Evolutionary conservation across 2,888 invertebrate species (phyloP), one percentile per base, ranked within the genome.

Genomic region (Ligdia adustata): DNA sequence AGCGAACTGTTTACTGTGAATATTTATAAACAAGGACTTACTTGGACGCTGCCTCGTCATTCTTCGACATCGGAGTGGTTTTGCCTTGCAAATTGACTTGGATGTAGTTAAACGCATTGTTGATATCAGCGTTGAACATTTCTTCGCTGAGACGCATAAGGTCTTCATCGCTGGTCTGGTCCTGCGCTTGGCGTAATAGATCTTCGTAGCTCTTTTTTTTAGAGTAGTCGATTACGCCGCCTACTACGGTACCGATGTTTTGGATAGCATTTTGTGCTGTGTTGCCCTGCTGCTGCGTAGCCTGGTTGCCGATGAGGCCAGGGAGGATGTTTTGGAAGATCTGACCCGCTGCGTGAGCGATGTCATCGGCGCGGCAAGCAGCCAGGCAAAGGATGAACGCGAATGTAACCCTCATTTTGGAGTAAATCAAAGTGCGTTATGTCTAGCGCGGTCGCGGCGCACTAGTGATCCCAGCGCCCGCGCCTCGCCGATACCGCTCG

Each of bases 1-100:
- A n/a, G n/a, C n/a, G n/a, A n/a, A n/a, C n/a, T n/a, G n/a, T n/a
- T n/a, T n/a, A 24, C 9, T 18, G 4, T 4, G 5, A 18, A 7
- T 6, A 1, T 18, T 41, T 41, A 41, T 37, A 35, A 13, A 43
- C 40, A 50, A 26, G 39, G 44, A 81, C 93, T 93, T 91, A 96
- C 95, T 93, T 94, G 64, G 92, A 75, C 45, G 94, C 93, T 5
- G 96, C 96, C 72, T 94, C 93, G 74, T 96, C 96, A 37, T 82
- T 91, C 52, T 89, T 89, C 16, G 93, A 94, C 65, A 93, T 91
- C 31, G 95, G 93, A 12, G 92, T 92, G 4, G 95, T 95, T 75
- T 92, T 92, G 50, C 94, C 94, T 83, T 96, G 96, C 53, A 93
- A 79, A 78, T 95, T 95, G 18, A 96, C 81, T 18, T 91, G 92